Conservation (phyloP, 2,888 invertebrate genomes). For the Lochmaea capreae region DNA sequence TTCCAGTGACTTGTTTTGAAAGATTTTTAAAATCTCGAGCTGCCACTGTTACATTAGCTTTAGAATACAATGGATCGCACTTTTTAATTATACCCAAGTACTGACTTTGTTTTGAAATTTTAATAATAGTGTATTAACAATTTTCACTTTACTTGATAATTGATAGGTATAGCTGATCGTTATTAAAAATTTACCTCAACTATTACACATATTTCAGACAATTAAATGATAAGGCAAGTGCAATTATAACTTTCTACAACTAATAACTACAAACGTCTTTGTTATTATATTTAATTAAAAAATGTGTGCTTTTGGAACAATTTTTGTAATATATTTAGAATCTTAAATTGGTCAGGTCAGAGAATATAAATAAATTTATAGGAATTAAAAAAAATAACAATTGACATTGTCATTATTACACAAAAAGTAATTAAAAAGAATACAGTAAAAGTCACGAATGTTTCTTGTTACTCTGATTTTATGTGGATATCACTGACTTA, state of each 20-base stretch:
- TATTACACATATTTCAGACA: not conserved
- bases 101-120: not conserved
- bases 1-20: no score
- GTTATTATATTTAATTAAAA: not conserved
- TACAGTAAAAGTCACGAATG: no score
- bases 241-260: not conserved
- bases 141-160: slow-evolving; percentile 1
- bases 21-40: not conserved
- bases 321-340: no score
- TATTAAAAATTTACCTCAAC: not conserved
- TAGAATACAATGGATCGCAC: not conserved
- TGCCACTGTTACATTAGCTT: not conserved
- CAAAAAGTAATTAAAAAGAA: no score
- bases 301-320: not conserved
- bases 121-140: not conserved
- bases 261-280: not conserved
- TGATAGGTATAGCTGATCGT: not conserved
- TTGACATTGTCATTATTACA: no score
- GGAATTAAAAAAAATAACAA: not conserved
- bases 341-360: no score
- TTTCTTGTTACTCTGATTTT: no score
- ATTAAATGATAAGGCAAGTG: not conserved
- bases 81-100: not conserved
- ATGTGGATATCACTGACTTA: no score
- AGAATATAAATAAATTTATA: not conserved